Conservation (phyloP, 2,113 vertebrate species). For the Glaucidium brasilianum region DNA sequence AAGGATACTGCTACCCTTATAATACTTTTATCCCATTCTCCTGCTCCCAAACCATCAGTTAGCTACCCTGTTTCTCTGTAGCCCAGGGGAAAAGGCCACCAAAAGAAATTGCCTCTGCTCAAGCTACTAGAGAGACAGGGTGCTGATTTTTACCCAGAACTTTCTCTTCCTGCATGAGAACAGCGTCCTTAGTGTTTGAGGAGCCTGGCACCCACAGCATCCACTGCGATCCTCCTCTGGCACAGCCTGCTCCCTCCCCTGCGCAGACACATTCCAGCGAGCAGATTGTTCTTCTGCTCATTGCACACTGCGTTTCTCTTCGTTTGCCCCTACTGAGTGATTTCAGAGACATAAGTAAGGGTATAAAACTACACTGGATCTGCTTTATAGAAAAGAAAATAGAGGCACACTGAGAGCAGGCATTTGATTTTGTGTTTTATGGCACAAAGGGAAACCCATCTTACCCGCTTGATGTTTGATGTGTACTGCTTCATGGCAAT, state of each 20-base stretch:
- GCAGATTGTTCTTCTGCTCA: neutral
- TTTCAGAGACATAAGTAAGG: neutral
- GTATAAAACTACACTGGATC: neutral
- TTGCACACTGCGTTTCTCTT: neutral
- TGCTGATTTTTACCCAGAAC: neutral
- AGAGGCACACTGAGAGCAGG: neutral
- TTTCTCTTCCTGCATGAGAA: neutral
- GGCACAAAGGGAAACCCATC: neutral
- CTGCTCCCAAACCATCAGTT: neutral
- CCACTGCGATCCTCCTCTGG: neutral
- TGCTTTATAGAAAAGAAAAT: neutral
- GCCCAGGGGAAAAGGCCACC: neutral
- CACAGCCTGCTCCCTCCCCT: neutral
- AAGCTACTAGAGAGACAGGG: neutral
- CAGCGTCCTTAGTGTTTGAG: neutral
- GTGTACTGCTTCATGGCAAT: constrained; percentile 88
- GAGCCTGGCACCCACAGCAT: neutral
- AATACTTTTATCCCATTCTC: neutral
- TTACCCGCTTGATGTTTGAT: constrained; percentile 80
- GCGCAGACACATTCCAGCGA: neutral
- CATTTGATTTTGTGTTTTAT: fast-evolving
- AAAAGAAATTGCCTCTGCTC: neutral
- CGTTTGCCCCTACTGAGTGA: neutral
- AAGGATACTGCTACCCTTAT: neutral
- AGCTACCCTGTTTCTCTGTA: neutral